Conservation (phyloP, 2,888 invertebrate species). For the Leucophora obtusa region DNA sequence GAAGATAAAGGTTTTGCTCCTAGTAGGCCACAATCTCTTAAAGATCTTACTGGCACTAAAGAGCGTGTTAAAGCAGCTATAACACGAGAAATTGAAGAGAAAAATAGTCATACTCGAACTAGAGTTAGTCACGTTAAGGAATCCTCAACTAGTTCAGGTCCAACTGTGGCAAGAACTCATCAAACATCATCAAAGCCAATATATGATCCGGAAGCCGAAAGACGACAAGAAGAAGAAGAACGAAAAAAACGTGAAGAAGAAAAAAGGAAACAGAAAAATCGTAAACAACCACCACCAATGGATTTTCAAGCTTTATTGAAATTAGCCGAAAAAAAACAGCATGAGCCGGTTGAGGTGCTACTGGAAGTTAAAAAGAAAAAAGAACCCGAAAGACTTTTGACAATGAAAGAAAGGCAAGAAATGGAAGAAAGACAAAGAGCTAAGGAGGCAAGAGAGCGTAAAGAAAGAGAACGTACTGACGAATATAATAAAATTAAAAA, state of each 20-base stretch:
- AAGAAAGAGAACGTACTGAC: slow-evolving; percentile 76
- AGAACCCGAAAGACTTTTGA: slow-evolving; percentile 86
- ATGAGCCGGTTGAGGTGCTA: slow-evolving; percentile 84
- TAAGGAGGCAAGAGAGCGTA: slow-evolving; percentile 80
- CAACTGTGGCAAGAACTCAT: slow-evolving; percentile 68
- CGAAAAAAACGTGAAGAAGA: slow-evolving; percentile 75
- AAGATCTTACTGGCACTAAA: slow-evolving; percentile 81
- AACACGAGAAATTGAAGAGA: slow-evolving; percentile 85
- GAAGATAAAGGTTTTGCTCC: slow-evolving; percentile 86
- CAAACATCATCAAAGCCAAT: slow-evolving; percentile 72
- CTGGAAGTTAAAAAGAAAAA: slow-evolving; percentile 79
- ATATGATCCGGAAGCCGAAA: slow-evolving; percentile 73
- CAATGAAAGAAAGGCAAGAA: slow-evolving; percentile 88
- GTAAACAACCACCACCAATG: slow-evolving; percentile 84
- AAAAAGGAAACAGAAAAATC: slow-evolving; percentile 81
- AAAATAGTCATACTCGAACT: slow-evolving; percentile 80
- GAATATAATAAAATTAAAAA: slow-evolving; percentile 65
- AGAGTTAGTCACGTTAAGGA: slow-evolving; percentile 61
- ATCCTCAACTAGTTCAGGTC: slow-evolving; percentile 16
- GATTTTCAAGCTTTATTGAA: slow-evolving; percentile 89
- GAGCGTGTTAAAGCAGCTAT: slow-evolving; percentile 89
- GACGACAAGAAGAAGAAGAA: slow-evolving; percentile 72
- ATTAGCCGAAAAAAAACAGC: slow-evolving; percentile 90
- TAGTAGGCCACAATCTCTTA: slow-evolving; percentile 75
- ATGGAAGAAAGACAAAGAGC: slow-evolving; percentile 85